phyloP scores from a whole-genome alignment of 2,797 vertebrate genomes.

The Argya squamiceps region DNA sequence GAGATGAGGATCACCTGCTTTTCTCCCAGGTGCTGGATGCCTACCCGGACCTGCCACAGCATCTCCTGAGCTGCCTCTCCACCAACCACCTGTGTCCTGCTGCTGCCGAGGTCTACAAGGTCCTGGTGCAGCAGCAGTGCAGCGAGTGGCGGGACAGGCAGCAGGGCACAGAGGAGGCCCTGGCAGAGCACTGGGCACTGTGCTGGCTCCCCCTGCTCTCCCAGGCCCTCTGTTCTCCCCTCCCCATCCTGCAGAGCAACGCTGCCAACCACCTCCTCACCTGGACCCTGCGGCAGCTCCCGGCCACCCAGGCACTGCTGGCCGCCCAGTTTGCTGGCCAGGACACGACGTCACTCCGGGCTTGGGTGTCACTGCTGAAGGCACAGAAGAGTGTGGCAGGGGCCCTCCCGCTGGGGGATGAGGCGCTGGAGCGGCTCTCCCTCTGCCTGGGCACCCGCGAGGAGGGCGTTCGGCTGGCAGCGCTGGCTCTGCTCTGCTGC shows the following conservation, averaged over 20 bases:
- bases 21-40: constrained; percentile 79
- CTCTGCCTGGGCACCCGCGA: constrained; percentile 79
- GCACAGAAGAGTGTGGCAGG: constrained; percentile 68
- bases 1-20: background rate
- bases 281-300: constrained; percentile 83
- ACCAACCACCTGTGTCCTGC: constrained; percentile 86
- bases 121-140: constrained; percentile 81
- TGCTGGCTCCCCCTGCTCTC: constrained; percentile 80
- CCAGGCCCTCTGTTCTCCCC: constrained; percentile 79
- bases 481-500: constrained; percentile 82
- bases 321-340: constrained; percentile 62
- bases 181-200: constrained; percentile 77
- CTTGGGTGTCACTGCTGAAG: constrained; percentile 85
- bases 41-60: constrained; percentile 77
- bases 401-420: constrained; percentile 51
- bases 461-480: constrained; percentile 83
- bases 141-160: constrained; percentile 23
- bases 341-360: constrained; percentile 73
- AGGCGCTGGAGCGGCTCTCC: constrained; percentile 70
- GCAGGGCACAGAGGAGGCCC: constrained; percentile 48
- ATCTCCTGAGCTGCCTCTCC: constrained; percentile 87
- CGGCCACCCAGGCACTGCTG: constrained; percentile 71
- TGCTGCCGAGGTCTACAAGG: constrained; percentile 84
- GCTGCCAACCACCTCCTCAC: constrained; percentile 79
- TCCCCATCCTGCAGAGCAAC: constrained; percentile 82